Percentiles rank a stretch among this genome's conserved stretches.
Evolutionary conservation across 1,140 invertebrate species (phyloP).

Genomic region (Eupeodes corollae): DNA sequence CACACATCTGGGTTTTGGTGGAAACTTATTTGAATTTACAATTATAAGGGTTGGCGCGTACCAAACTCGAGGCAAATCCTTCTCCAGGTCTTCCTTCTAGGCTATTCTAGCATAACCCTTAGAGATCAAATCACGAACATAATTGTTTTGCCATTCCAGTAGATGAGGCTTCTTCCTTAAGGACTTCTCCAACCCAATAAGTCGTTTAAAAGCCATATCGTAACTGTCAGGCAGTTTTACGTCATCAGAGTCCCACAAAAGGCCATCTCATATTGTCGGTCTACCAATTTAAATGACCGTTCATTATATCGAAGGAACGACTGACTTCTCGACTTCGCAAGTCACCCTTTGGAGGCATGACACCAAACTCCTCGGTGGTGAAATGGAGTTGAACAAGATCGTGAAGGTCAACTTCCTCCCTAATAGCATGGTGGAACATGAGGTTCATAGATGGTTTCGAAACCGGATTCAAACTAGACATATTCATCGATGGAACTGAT

Average conservation of each 20-base stretch:
- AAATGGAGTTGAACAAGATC: too few species aligned
- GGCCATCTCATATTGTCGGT: constrained; percentile 2
- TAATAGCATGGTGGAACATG: too few species aligned
- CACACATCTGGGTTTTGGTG: constrained; percentile 12
- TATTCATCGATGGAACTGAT: too few species aligned
- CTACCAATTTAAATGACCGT: too few species aligned
- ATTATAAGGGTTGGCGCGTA: constrained; percentile 21
- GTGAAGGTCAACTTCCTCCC: too few species aligned
- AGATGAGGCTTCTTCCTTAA: not conserved
- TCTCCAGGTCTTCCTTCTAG: not conserved
- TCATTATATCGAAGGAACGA: too few species aligned
- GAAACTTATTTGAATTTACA: constrained; percentile 12
- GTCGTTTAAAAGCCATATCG: not conserved
- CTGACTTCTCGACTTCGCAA: too few species aligned
- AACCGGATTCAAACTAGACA: too few species aligned
- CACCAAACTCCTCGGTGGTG: too few species aligned
- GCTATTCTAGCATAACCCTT: not conserved
- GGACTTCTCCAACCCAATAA: not conserved
- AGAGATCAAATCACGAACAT: not conserved
- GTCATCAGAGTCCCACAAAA: constrained; percentile 6
- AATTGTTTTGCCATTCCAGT: not conserved
- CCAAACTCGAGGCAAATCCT: constrained; percentile 2
- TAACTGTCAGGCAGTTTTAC: not conserved
- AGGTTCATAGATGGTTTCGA: too few species aligned
- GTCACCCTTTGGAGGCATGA: too few species aligned